Base-by-base conservation (phyloP, 2,797 vertebrate genomes). In the Thripadectes ignobilis region DNA sequence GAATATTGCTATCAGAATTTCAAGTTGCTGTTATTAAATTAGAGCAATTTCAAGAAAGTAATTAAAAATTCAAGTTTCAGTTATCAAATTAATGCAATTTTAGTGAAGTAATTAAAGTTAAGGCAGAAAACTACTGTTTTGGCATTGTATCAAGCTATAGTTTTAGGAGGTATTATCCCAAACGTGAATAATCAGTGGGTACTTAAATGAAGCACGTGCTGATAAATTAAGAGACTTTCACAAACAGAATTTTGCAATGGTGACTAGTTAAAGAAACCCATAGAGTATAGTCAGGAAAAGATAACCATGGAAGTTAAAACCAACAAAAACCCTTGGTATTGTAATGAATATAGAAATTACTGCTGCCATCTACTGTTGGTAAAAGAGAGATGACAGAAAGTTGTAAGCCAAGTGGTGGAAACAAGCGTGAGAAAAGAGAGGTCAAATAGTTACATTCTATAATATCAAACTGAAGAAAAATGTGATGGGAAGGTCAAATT, bases 331-430 rank as follows among this genome's bases (percentile, higher is more conserved):
- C 6, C 8, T 41, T 75, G 36, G 7, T 89, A 18, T 45, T 91
- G n/a, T 71, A 79, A 84, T 43, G 41, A 91, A 96, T 94, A 57
- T 15, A 88, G 77, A 85, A 96, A 95, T 96, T 95, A 57, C 80
- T 96, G 92, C 78, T 94, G 95, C 96, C 97, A 97, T 77, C 97
- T 98, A 89, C 93, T 96, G 97, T 95, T 91, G 51, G 68, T 36
- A 91, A 90, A 92, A 68, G 17, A 71, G 62, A 71, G 45, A 39
- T 41, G 58, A 77, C 57, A 38, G 58, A 91, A 82, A 51, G 45
- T 39, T 58, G 22, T 20, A 82, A 41, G n/a, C 22, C 3, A 8
- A 54, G 27, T 11, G 9, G 34, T 81, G 23, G 84, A 83, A 84
- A 73, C 0, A 1, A 78, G 14, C 15, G 21, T 36, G 41, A 29